Evolutionary conservation across 1,140 invertebrate genomes (phyloP).

Genomic region (Sipha flava): DNA sequence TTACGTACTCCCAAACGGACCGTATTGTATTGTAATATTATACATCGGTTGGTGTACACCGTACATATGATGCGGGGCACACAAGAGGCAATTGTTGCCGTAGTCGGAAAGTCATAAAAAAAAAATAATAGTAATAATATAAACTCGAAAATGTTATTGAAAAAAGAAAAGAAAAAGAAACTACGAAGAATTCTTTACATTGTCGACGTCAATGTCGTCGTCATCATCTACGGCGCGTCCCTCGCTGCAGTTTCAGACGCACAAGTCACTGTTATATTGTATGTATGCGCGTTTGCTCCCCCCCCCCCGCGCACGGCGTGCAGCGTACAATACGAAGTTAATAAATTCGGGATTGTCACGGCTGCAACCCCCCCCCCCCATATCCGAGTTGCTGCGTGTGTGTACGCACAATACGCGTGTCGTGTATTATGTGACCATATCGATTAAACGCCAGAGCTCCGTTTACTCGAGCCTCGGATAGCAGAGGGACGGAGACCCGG

Average conservation of each 20-base stretch:
- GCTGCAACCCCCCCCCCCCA: no score
- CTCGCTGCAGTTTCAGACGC: background rate
- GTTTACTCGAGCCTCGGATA: background rate
- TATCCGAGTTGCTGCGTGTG: background rate
- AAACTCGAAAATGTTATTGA: background rate
- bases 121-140: background rate
- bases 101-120: background rate
- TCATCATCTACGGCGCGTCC: background rate
- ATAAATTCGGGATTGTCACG: constrained; percentile 26
- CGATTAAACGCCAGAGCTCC: constrained; percentile 31
- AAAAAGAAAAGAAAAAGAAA: background rate
- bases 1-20: no score
- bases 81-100: background rate
- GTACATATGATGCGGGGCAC: background rate
- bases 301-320: background rate
- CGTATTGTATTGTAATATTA: background rate
- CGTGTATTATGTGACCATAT: background rate
- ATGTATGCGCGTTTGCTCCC: background rate
- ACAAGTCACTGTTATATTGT: background rate
- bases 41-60: background rate
- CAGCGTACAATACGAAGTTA: constrained; percentile 14
- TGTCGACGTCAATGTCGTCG: background rate
- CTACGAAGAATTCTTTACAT: background rate
- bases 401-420: background rate
- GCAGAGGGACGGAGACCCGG: background rate